Base-by-base conservation (phyloP, 2,797 vertebrate species). In the Alca torda region DNA sequence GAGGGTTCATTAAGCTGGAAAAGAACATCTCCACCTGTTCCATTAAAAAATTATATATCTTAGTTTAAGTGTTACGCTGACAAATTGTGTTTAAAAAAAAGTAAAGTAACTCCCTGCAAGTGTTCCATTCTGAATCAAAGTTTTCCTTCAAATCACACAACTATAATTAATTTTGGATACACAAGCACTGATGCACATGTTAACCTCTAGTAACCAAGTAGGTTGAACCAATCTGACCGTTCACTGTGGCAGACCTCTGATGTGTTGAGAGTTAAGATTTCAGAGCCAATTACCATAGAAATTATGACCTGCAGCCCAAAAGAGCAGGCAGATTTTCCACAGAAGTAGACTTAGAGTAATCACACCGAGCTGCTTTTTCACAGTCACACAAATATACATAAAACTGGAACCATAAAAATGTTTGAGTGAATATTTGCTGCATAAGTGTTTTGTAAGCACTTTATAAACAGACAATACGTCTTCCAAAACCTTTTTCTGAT, bases 311-410 rank as follows among this genome's bases (percentile, higher is more conserved):
- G 70, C 54, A 82, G 73, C 89, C 88, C 76, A 85, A 51, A 74
- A 54, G 56, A 92, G 89, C 90, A 90, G 88, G 79, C 63, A 78
- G 46, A 41, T 92, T 92, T 95, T 91, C 86, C 75, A 96, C 54
- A 53, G 84, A 81, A 59, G 12, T 46, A 85, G 35, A 75, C 79
- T 87, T 77, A 81, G 80, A 69, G 78, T 93, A 95, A 95, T 94
- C 75, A 93, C 80, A 89, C 37, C 35, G 21, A 50, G 54, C 80
- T 82, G 25, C 50, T 83, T 92, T 90, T 84, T 86, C 79, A 85
- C 33, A 74, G 87, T 94, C 37, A 76, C 81, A 81, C 50, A 82
- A 85, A 89, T 82, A 56, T 57, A 85, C 6, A 68, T 67, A 69
- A 94, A 90, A 69, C 59, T 60, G 61, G 61, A 87, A 69, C 60